These are phyloP conservation scores for Salvator merianae DNA, from an alignment of 2,113 vertebrate genomes.

Conservation along the genomic window DNA sequence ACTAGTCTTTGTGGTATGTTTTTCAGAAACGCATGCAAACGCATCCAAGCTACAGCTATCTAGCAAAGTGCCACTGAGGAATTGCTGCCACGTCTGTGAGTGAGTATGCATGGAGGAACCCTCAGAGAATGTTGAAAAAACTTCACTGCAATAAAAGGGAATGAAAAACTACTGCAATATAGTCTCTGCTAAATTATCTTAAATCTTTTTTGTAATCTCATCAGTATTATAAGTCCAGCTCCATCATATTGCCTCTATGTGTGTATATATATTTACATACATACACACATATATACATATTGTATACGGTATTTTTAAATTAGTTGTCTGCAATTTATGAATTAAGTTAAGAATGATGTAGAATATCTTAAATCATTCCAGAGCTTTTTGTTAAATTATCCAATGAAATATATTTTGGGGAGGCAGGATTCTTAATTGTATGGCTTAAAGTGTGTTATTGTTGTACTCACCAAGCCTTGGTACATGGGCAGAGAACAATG, in stretches of 20 bases:
- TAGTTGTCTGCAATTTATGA: constrained; percentile 52
- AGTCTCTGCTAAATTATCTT: constrained; percentile 13
- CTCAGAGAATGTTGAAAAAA: background rate
- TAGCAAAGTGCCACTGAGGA: background rate
- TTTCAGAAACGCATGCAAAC: too few species aligned
- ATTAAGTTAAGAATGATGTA: constrained; percentile 45
- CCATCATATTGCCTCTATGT: constrained; percentile 44
- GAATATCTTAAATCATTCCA: constrained; percentile 62
- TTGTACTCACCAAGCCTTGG: constrained; percentile 29
- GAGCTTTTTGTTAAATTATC: constrained; percentile 58
- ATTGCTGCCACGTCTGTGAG: background rate
- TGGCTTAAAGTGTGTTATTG: constrained; percentile 56
- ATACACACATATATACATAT: constrained; percentile 8
- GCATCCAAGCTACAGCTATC: background rate
- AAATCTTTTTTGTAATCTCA: constrained; percentile 35
- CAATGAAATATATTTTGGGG: constrained; percentile 34
- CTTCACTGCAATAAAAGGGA: background rate
- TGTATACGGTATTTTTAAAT: constrained; percentile 33
- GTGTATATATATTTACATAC: background rate
- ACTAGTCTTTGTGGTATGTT: too few species aligned
- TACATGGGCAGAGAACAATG: background rate
- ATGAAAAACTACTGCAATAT: background rate
- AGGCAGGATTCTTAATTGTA: constrained; percentile 64
- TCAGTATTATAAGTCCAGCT: constrained; percentile 42
- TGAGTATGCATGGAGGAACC: background rate